Base-by-base conservation (phyloP, 2,113 vertebrate genomes). In the Paraplagusia blochii region DNA sequence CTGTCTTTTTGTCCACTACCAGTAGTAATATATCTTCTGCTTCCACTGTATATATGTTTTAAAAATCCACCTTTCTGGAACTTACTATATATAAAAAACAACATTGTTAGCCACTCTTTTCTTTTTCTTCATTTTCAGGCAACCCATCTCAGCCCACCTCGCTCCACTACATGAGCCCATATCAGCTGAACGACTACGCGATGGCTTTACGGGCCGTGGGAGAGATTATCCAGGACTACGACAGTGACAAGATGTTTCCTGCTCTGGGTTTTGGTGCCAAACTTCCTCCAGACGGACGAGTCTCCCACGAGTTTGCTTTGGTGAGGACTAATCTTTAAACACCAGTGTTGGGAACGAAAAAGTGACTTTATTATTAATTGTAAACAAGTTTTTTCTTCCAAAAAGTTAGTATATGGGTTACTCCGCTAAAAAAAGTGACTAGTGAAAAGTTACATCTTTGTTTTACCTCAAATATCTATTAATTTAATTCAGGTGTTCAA, bases 161-260 rank as follows among this genome's bases (percentile, higher is more conserved):
- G 11, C 90, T 98, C 45, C 96, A 98, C 64, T 98, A 98, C 82
- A 95, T 98, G 94, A 98, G 93, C 64, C 96, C 96, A 5, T 98
- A 98, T 77, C 96, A 98, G 67, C 87, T 97, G 66, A 98, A 97
- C n/a, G 94, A 96, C 53, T 98, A 98, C 43, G 95, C 95, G 38
- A 94, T 98, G 95, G 96, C 96, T 0, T 82, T 98, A 81, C 92
- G 92, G 64, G 95, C 96, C 3, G 92, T 98, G 10, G 95, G 96
- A 2, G 95, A 98, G 89, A 98, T 98, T 58, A 95, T 98, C 85
- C 96, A 98, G 88, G 96, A 98, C 86, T 98, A 98, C 13, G 96
- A 98, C 85, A 97, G 93, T 45, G 96, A 98, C 76, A 98, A 98
- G 90, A 92, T 98, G 93, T 98, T 98, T 82, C 96, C 96, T 29